Evolutionary conservation across 53 echinoderm and acorn worm species (phyloP).

Genomic region (Paelopatides confundens): DNA sequence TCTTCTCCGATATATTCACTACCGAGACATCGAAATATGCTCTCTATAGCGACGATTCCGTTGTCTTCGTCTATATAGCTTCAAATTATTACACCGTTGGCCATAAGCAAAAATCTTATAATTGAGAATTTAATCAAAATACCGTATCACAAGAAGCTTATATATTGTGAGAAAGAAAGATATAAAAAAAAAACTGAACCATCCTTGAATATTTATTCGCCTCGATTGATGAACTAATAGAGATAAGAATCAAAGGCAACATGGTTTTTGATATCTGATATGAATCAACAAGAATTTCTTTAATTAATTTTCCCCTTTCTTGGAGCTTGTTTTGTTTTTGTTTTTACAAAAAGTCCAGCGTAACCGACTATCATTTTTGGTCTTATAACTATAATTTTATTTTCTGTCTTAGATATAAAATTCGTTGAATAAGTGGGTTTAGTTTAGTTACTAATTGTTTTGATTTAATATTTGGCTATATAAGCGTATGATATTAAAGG

Average conservation of each 20-base stretch:
- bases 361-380: too few species aligned
- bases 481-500: too few species aligned
- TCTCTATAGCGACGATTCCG: neutral
- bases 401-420: too few species aligned
- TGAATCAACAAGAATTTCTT: neutral
- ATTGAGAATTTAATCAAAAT: constrained; percentile 23
- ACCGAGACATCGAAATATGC: constrained; percentile 37
- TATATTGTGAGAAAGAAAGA: neutral
- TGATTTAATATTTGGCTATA: too few species aligned
- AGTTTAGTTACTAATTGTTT: too few species aligned
- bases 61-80: neutral
- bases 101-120: neutral
- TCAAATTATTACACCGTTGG: constrained; percentile 26
- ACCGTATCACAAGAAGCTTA: neutral
- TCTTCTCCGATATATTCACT: neutral
- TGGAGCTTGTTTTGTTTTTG: neutral
- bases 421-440: too few species aligned
- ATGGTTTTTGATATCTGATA: neutral
- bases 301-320: constrained; percentile 33
- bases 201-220: constrained; percentile 45
- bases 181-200: neutral
- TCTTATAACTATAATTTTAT: too few species aligned
- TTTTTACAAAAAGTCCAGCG: too few species aligned
- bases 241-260: neutral
- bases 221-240: constrained; percentile 41